Percentiles rank a stretch among this genome's conserved stretches.
phyloP scores from a whole-genome alignment of 2,113 vertebrate genomes.

The Ochotona princeps region DNA sequence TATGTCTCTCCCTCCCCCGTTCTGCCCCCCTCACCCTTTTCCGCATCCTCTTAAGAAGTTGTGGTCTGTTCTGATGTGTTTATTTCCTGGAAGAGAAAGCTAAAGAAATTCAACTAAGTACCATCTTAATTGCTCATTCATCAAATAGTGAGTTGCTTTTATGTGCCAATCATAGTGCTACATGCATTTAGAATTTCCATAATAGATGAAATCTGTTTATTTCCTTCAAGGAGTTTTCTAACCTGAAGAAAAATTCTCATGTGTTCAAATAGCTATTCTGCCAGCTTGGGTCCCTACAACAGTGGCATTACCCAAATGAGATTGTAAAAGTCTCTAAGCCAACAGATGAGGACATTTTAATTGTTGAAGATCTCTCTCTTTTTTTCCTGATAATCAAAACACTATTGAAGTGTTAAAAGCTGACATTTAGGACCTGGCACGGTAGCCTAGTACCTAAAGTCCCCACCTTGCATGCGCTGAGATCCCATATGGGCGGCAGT shows the following conservation, averaged over 20 bases:
- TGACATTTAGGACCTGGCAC: background rate
- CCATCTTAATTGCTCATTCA: background rate
- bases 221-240: background rate
- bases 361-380: background rate
- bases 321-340: background rate
- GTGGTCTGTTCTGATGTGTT: background rate
- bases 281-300: background rate
- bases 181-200: slow-evolving; percentile 10
- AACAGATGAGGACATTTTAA: background rate
- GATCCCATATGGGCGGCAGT: too few species aligned
- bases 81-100: background rate
- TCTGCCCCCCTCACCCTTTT: too few species aligned
- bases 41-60: background rate
- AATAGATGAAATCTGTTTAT: background rate
- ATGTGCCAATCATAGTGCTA: background rate
- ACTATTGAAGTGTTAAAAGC: background rate
- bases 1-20: slow-evolving; percentile 69
- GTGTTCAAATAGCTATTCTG: background rate
- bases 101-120: background rate
- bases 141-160: slow-evolving; percentile 11
- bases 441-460: too few species aligned
- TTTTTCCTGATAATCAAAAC: background rate
- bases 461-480: too few species aligned
- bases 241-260: background rate
- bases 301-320: background rate